phyloP scores from a whole-genome alignment of 2,797 vertebrate species.

The Poecilia wingei region DNA sequence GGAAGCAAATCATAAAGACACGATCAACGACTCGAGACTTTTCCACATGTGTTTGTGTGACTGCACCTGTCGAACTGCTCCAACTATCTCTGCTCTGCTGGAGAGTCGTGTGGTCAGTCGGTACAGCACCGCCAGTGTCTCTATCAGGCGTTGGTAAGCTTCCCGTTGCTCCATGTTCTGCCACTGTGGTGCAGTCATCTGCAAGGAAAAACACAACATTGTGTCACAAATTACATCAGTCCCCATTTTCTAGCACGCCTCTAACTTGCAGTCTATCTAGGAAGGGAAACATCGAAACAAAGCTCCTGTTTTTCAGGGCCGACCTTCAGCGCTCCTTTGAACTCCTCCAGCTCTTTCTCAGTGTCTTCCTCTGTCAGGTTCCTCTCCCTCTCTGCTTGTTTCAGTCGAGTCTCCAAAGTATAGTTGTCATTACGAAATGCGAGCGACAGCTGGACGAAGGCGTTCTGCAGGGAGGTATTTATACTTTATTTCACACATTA shows the following conservation, averaged over 20 bases:
- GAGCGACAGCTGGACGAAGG: constrained; percentile 96
- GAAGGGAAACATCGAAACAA: constrained; percentile 13
- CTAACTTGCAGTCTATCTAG: background rate
- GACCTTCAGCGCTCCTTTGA: constrained; percentile 93
- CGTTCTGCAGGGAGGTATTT: constrained; percentile 84
- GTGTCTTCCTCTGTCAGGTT: constrained; percentile 95
- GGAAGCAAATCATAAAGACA: no score
- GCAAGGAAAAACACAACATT: constrained; percentile 40
- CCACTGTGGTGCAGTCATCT: constrained; percentile 91
- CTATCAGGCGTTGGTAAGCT: constrained; percentile 90
- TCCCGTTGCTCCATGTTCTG: constrained; percentile 94
- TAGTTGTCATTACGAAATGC: constrained; percentile 99
- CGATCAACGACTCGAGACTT: background rate
- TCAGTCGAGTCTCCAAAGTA: constrained; percentile 93
- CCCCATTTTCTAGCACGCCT: background rate
- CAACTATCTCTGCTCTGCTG: constrained; percentile 94
- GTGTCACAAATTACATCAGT: background rate
- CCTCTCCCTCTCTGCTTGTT: constrained; percentile 93
- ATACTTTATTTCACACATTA: constrained; percentile 33
- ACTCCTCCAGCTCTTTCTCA: constrained; percentile 95
- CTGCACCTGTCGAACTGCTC: constrained; percentile 92
- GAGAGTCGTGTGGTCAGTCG: constrained; percentile 92
- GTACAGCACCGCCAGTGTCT: constrained; percentile 89
- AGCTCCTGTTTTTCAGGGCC: constrained; percentile 40
- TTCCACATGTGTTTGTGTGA: background rate